Base-by-base conservation (phyloP, 2,113 vertebrate genomes). In the Rhinogobius similis region DNA sequence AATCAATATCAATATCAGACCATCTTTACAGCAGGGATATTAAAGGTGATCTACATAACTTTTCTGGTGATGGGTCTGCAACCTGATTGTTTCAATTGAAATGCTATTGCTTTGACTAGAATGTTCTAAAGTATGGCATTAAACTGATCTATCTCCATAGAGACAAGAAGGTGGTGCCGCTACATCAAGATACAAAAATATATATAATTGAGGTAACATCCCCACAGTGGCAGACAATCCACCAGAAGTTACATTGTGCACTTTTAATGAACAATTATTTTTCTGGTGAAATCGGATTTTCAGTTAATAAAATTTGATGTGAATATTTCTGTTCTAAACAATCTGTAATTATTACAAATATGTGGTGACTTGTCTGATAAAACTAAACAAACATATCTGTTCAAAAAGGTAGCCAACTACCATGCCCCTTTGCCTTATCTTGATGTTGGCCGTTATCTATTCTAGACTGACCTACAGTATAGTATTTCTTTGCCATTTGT, bases 11-110 rank as follows among this genome's bases (percentile, higher is more conserved):
- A 21, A 26, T 12, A 24, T 55, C 20, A 82, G 70, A 69, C 62
- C 59, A 73, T 85, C 73, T 72, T 76, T 78, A 68, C 76, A 56
- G 78, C 86, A 87, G 83, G 73, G 70, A 59, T 86, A 84, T 82
- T 77, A 86, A 82, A n/a, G 20, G 2, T 88, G 83, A 43, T 73
- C 12, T 12, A 79, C 82, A 81, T 80, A 14, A 72, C 83, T 77
- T 88, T 82, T 10, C 46, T 21, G 9, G n/a, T 50, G 8, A 20
- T n/a, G 46, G 5, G 18, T 18, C 44, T 8, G 44, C 44, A 5
- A n/a, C 6, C 6, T 48, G 18, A n/a, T n/a, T 48, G 46, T 48
- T 48, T 48, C 46, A 1, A 9, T n/a, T 1, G 6, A 9, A n/a
- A 48, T 20, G 20, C 7, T 48, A 48, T n/a, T 48, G 46, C 46